Percentiles rank a stretch among this genome's conserved stretches.
phyloP scores from a whole-genome alignment of 2,797 vertebrate genomes.

The Melanogrammus aeglefinus region DNA sequence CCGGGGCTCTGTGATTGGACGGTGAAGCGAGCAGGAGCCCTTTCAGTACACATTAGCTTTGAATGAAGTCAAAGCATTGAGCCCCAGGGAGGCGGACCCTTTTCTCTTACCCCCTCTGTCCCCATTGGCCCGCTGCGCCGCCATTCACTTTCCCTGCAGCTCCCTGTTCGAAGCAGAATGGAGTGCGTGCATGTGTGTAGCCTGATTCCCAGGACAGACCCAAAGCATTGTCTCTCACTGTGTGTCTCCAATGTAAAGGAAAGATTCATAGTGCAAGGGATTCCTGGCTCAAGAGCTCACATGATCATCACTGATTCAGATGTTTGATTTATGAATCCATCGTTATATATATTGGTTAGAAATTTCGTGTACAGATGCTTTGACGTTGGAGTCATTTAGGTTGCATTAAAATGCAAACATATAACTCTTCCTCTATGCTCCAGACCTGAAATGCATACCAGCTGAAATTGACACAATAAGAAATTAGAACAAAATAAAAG shows the following conservation, averaged over 20 bases:
- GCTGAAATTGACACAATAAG: neutral
- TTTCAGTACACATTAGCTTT: constrained; percentile 70
- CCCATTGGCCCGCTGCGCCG: constrained; percentile 52
- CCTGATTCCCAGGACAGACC: constrained; percentile 27
- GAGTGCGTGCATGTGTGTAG: constrained; percentile 35
- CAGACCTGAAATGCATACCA: neutral
- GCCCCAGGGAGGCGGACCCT: constrained; percentile 41
- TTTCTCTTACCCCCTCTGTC: constrained; percentile 41
- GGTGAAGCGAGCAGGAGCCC: constrained; percentile 55
- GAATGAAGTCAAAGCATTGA: constrained; percentile 52
- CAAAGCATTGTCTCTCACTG: neutral
- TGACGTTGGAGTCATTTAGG: neutral
- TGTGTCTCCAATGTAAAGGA: constrained; percentile 9
- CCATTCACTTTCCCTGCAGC: constrained; percentile 32
- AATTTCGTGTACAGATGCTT: neutral
- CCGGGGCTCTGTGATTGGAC: constrained; percentile 52
- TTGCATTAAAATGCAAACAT: neutral
- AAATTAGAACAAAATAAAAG: neutral
- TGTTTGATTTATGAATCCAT: neutral
- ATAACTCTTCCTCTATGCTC: neutral
- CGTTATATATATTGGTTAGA: neutral
- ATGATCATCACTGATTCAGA: neutral
- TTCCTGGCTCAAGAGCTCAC: neutral
- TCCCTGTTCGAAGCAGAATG: constrained; percentile 35
- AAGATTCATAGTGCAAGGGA: neutral